Percentiles rank a stretch among this genome's conserved stretches.
Conservation (phyloP, 2,797 vertebrate species). For the Alosa sapidissima region DNA sequence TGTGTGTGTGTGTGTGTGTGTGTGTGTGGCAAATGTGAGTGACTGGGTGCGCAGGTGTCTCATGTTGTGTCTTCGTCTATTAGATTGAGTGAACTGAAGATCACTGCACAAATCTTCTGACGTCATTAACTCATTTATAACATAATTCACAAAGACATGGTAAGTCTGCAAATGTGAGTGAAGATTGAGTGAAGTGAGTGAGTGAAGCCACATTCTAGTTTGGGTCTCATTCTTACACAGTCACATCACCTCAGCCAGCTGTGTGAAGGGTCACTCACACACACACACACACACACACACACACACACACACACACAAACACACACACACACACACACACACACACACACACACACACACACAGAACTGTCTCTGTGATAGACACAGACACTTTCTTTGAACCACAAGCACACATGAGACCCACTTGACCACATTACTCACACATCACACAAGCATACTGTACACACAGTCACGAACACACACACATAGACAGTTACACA, state of each 20-base stretch:
- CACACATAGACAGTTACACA: constrained; percentile 6
- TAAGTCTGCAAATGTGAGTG: not conserved
- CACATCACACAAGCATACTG: constrained; percentile 13
- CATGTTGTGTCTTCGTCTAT: not conserved
- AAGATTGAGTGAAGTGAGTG: not conserved
- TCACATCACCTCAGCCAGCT: constrained; percentile 53
- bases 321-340: constrained; percentile 33
- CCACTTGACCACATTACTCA: constrained; percentile 11
- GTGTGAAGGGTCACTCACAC: constrained; percentile 61
- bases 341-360: constrained; percentile 33
- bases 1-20: constrained; percentile 33
- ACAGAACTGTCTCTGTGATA: not conserved
- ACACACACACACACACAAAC: constrained; percentile 26
- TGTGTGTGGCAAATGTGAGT: constrained; percentile 1
- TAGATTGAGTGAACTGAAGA: not conserved
- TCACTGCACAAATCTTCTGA: not conserved
- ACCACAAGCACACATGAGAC: constrained; percentile 5
- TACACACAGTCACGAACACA: not conserved
- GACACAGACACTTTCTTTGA: not conserved
- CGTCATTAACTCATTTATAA: not conserved
- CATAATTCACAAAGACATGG: not conserved
- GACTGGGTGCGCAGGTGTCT: not conserved
- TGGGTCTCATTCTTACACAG: not conserved
- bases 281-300: constrained; percentile 38
- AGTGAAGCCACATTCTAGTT: not conserved